These are phyloP conservation scores for Rhynchotus rufescens DNA, from an alignment of 2,797 vertebrate species.

Conservation along the genomic window DNA sequence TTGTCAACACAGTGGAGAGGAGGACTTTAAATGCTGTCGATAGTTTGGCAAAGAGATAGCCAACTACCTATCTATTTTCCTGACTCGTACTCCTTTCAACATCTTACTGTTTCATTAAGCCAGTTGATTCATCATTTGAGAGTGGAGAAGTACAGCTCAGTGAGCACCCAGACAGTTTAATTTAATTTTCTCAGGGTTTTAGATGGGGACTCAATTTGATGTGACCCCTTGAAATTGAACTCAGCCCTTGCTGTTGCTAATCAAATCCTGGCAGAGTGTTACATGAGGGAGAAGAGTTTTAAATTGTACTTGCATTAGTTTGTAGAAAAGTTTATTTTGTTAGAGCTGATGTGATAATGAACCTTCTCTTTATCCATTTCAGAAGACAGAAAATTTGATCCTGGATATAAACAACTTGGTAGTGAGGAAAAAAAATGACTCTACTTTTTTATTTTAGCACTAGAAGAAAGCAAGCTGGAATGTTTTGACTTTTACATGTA, in stretches of 20 bases:
- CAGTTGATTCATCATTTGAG: conserved; percentile 52
- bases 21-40: not conserved
- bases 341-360: conserved; percentile 33
- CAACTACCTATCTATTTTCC: not conserved
- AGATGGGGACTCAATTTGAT: conserved; percentile 52
- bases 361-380: conserved; percentile 32
- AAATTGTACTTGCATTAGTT: conserved; percentile 9
- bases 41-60: not conserved
- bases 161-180: conserved; percentile 55
- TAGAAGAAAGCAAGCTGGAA: not conserved
- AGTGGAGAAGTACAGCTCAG: conserved; percentile 26
- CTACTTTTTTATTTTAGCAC: not conserved
- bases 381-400: conserved; percentile 28
- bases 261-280: conserved; percentile 41
- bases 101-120: conserved; percentile 49
- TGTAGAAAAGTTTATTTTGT: conserved; percentile 48
- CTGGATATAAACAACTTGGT: not conserved
- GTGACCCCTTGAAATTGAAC: conserved; percentile 61
- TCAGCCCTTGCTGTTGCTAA: conserved; percentile 43
- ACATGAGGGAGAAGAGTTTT: conserved; percentile 14
- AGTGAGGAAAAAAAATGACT: not conserved
- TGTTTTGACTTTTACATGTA: not conserved
- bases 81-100: not conserved
- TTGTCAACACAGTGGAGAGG: not conserved
- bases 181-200: conserved; percentile 68